Conservation (phyloP, 2,888 invertebrate species). For the Lamellibrachia columna region DNA sequence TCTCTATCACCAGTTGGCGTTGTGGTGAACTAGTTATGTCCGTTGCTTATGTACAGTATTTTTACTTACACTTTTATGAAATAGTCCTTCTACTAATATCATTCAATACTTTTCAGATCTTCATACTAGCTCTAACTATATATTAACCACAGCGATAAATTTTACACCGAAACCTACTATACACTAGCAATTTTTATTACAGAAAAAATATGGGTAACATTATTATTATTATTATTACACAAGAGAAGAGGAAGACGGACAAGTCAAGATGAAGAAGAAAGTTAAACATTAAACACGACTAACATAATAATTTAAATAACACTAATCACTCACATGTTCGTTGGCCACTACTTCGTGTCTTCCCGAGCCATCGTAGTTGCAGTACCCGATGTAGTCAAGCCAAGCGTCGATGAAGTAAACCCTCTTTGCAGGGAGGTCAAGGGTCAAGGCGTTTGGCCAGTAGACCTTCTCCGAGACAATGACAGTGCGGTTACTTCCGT, state of each 20-base stretch:
- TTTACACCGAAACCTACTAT: no score
- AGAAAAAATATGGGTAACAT: not conserved
- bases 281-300: not conserved
- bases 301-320: not conserved
- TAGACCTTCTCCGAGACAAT: constrained; percentile 94
- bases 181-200: no score
- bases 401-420: constrained; percentile 98
- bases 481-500: constrained; percentile 84
- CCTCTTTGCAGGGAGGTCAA: constrained; percentile 91
- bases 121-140: no score
- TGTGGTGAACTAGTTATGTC: no score
- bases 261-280: not conserved
- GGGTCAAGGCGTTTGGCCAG: constrained; percentile 97
- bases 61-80: no score
- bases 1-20: no score
- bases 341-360: constrained; percentile 79
- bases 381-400: constrained; percentile 96
- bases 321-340: constrained; percentile 61
- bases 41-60: no score
- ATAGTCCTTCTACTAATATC: no score
- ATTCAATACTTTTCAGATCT: no score
- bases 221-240: not conserved
- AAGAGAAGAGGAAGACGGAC: no score
- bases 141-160: no score
- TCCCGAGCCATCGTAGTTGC: constrained; percentile 91